These are phyloP conservation scores for Ianthella basta DNA, from an alignment of 37 sponge, comb jelly and placozoan genomes.

Conservation along the genomic window DNA sequence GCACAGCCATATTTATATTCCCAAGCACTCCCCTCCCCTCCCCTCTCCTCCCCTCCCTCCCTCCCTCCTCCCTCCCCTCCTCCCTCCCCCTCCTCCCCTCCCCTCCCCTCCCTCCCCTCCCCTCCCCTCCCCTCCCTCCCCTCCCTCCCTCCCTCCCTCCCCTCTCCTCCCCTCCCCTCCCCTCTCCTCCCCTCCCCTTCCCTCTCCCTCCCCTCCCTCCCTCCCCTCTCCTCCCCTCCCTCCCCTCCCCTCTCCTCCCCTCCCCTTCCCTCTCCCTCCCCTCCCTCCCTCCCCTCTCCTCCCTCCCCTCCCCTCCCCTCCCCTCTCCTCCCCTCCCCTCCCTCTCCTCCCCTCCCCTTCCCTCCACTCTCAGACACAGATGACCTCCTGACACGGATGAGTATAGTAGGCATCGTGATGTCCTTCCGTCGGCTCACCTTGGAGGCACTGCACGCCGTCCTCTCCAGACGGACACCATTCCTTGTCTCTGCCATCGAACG, in stretches of 20 bases:
- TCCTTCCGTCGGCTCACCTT: slow-evolving; percentile 80
- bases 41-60: no score
- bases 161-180: no score
- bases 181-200: no score
- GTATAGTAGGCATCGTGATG: slow-evolving; percentile 80
- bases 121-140: no score
- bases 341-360: neutral
- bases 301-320: neutral
- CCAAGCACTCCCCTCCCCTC: no score
- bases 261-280: neutral
- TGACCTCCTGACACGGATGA: slow-evolving; percentile 66
- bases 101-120: no score
- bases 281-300: neutral
- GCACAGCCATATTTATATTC: no score
- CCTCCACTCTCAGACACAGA: slow-evolving; percentile 62
- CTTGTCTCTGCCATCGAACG: slow-evolving; percentile 68
- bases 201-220: neutral
- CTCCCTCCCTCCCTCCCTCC: neutral
- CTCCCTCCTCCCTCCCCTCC: no score
- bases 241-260: neutral
- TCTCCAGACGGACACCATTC: slow-evolving; percentile 69
- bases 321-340: neutral
- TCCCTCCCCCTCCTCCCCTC: no score
- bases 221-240: neutral
- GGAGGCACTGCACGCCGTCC: slow-evolving; percentile 71